These are phyloP conservation scores for Coptodon rendalli DNA, from an alignment of 2,113 vertebrate genomes.

Conservation along the genomic window DNA sequence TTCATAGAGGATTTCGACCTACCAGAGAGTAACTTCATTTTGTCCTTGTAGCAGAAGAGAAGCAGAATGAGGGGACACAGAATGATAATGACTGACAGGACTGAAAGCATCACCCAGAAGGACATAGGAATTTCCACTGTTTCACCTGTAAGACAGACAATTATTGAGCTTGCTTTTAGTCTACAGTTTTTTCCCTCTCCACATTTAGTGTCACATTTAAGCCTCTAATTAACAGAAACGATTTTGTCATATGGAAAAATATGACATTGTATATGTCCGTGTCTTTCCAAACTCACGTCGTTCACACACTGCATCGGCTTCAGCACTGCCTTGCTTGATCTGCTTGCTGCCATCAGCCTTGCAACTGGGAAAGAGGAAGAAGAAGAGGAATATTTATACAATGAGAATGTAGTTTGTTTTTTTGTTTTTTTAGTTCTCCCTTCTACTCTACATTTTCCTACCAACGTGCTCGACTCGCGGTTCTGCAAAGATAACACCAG, in stretches of 20 bases:
- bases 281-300: slow-evolving; percentile 44
- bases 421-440: neutral
- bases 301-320: slow-evolving; percentile 63
- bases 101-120: slow-evolving; percentile 69
- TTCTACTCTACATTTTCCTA: neutral
- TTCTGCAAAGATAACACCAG: neutral
- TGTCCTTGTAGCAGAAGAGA: slow-evolving; percentile 77
- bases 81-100: slow-evolving; percentile 67
- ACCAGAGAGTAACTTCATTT: slow-evolving; percentile 68
- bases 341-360: slow-evolving; percentile 63
- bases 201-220: neutral
- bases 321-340: slow-evolving; percentile 46
- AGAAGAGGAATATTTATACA: neutral
- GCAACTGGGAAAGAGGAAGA: slow-evolving; percentile 56
- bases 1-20: neutral
- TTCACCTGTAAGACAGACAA: neutral
- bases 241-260: neutral
- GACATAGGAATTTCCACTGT: neutral
- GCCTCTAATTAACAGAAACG: neutral
- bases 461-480: neutral
- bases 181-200: neutral
- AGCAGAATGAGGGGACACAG: slow-evolving; percentile 70
- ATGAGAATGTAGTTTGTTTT: neutral
- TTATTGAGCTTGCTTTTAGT: neutral
- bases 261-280: neutral